phyloP scores from a whole-genome alignment of 2,113 vertebrate genomes.

The Neomonachus schauinslandi region DNA sequence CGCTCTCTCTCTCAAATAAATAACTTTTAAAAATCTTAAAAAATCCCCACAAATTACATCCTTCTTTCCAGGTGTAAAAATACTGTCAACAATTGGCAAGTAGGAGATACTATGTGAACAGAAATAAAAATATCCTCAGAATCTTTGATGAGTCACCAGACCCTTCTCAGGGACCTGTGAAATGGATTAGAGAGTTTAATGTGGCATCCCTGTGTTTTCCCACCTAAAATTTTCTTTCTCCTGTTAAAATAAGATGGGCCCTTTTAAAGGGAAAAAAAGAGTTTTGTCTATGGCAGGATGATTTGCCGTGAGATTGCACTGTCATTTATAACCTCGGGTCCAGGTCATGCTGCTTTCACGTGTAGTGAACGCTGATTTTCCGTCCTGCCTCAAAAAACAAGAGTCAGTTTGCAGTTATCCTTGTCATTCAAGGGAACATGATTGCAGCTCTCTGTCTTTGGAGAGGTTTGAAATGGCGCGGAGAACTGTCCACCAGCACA shows the following conservation, averaged over 20 bases:
- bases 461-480: conserved; percentile 68
- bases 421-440: conserved; percentile 43
- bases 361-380: neutral
- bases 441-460: conserved; percentile 46
- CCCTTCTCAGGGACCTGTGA: neutral
- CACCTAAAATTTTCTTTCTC: neutral
- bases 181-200: neutral
- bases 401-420: conserved; percentile 50
- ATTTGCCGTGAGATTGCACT: neutral
- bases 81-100: neutral
- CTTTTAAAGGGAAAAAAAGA: neutral
- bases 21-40: neutral
- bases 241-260: neutral
- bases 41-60: neutral
- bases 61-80: neutral
- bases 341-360: neutral
- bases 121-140: neutral
- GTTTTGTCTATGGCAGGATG: neutral
- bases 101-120: neutral
- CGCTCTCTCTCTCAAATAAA: too few relatives aligned
- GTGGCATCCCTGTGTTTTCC: neutral
- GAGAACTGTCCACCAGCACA: conserved; percentile 49
- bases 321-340: neutral
- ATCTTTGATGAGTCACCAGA: conserved; percentile 13
- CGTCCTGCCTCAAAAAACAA: neutral